Evolutionary conservation across 2,888 invertebrate genomes (phyloP).

Genomic region (Apodemia arnacis): DNA sequence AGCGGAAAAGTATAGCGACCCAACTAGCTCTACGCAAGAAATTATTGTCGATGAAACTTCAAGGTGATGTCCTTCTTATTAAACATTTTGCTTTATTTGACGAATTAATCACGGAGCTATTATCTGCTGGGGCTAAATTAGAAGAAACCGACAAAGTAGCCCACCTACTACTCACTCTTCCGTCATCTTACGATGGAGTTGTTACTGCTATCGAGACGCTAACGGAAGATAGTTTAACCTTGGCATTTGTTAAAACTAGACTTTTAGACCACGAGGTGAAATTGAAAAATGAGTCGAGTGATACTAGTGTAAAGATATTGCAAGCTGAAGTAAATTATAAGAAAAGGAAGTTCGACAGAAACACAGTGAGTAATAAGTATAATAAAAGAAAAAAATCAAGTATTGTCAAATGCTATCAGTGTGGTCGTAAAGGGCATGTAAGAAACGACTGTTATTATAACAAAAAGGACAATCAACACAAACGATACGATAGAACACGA

Average conservation of each 20-base stretch:
- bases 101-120: constrained; percentile 86
- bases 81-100: constrained; percentile 86
- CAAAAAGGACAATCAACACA: neutral
- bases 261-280: constrained; percentile 81
- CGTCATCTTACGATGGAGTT: constrained; percentile 87
- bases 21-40: constrained; percentile 78
- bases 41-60: constrained; percentile 68
- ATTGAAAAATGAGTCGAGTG: constrained; percentile 63
- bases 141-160: constrained; percentile 88
- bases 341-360: neutral
- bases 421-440: constrained; percentile 17
- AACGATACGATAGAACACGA: neutral
- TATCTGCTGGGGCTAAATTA: constrained; percentile 86
- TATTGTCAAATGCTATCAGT: constrained; percentile 21
- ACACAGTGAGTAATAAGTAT: neutral
- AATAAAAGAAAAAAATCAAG: neutral
- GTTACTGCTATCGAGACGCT: constrained; percentile 89
- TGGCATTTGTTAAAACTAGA: constrained; percentile 87
- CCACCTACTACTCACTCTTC: constrained; percentile 88
- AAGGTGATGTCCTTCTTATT: constrained; percentile 52
- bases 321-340: too few relatives aligned
- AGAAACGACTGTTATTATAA: constrained; percentile 23
- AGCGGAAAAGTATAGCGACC: constrained; percentile 80
- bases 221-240: constrained; percentile 85
- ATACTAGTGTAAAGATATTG: constrained; percentile 70